phyloP scores from a whole-genome alignment of 2,113 vertebrate species.

The Gopherus evgoodei region DNA sequence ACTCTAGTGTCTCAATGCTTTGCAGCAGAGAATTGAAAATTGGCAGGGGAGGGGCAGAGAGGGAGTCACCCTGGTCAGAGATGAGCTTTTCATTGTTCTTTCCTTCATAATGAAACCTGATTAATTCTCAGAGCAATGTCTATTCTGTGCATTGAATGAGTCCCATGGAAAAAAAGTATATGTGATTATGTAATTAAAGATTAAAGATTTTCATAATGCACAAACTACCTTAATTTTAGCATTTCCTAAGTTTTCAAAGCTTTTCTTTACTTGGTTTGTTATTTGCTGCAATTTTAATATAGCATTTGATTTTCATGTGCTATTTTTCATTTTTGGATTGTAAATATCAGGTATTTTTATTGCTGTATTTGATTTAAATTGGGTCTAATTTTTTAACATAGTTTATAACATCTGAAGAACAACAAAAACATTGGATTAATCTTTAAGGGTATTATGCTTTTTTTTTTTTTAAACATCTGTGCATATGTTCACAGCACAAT shows the following conservation, averaged over 20 bases:
- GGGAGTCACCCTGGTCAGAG: neutral
- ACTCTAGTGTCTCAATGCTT: accelerated
- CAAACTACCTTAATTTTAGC: neutral
- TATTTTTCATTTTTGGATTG: neutral
- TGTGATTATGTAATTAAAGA: neutral
- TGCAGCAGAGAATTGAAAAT: neutral
- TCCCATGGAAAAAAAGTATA: neutral
- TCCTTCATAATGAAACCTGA: neutral
- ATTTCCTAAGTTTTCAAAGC: neutral
- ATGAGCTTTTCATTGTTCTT: neutral
- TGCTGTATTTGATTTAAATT: neutral
- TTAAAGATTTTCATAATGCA: neutral
- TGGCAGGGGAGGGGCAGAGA: neutral
- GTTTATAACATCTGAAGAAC: neutral
- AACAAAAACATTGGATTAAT: neutral
- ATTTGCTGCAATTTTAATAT: neutral
- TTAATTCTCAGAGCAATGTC: neutral
- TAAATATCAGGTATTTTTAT: neutral
- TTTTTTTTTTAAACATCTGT: neutral
- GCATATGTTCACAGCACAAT: neutral
- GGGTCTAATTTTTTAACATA: neutral
- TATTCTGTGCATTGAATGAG: neutral
- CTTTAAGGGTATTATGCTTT: neutral
- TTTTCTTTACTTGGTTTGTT: neutral
- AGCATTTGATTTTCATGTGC: neutral